Evolutionary conservation across 2,888 invertebrate genomes (phyloP), one percentile per base, ranked within the genome.

Genomic region (Gnatocerus cornutus): DNA sequence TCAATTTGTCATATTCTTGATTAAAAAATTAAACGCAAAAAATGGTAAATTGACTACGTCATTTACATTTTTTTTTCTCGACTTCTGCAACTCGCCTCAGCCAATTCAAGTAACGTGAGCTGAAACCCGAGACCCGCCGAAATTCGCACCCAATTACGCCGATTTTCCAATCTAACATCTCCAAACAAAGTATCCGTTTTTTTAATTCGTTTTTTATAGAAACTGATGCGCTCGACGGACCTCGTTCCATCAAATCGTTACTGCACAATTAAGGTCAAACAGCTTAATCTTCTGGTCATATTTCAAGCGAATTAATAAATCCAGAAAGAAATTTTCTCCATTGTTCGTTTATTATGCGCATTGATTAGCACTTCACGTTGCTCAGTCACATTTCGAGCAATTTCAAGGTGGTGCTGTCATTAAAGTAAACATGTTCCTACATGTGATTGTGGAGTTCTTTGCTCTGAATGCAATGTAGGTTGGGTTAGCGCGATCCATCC

Each of bases 391-490:
- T 48, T 61, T 27, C 14, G 9, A 10, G 30, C 43, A 45, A 7
- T 33, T 30, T 53, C 53, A 53, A 53, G 53, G 53, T 37, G 37
- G 43, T 21, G 14, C 13, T 56, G 29, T 29, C n/a, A n/a, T n/a
- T 39, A 39, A 1, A 41, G 7, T 14, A 37, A 43, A 45, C 43
- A 30, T 48, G 37, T 61, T 50, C 61, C 50, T 39, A 39, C 61
- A 63, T 53, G 43, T 63, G 62, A 52, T 14, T 8, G 16, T 12
- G 45, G 59, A 59, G 50, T 65, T 65, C 46, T 41, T 56, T 58
- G 66, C 66, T 66, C 66, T 33, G 37, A 58, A 66, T 66, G 30
- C 30, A 58, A 66, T 66, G n/a, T 66, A 37, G 66, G 66, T 66
- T 66, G 27, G 0, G 12, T 53, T 50, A 62, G 50, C 46, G 59